phyloP scores from a whole-genome alignment of 2,888 invertebrate species.

The Melinopterus prodromus region DNA sequence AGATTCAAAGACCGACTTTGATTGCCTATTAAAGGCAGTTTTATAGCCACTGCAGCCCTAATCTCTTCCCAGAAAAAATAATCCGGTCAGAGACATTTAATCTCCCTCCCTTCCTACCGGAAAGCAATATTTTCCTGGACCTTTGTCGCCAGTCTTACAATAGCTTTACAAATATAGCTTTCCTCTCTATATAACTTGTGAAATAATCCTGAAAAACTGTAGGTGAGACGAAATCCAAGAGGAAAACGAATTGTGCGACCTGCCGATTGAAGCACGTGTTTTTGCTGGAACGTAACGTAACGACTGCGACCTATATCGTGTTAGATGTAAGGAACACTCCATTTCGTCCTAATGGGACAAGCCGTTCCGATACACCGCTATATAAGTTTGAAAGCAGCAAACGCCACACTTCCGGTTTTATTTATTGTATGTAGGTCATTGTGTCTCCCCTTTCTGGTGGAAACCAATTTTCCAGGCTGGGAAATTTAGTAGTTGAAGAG shows the following conservation, averaged over 20 bases:
- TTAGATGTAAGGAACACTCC: not conserved
- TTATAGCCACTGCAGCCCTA: not conserved
- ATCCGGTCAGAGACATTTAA: not conserved
- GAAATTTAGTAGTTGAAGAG: not conserved
- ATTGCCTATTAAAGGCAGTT: not conserved
- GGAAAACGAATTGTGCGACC: not conserved
- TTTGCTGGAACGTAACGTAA: not conserved
- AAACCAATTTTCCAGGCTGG: not conserved
- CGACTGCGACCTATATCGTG: not conserved
- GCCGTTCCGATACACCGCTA: not conserved
- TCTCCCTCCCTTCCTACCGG: not conserved
- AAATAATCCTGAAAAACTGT: not conserved
- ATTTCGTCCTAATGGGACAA: not conserved
- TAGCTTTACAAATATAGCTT: not conserved
- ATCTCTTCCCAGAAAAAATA: not conserved
- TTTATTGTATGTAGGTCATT: not conserved
- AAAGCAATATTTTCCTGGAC: not conserved
- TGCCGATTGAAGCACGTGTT: not conserved
- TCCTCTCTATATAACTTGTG: not conserved
- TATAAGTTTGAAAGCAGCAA: not conserved
- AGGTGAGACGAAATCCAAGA: not conserved
- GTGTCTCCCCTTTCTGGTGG: not conserved
- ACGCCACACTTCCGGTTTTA: slow-evolving; percentile 4
- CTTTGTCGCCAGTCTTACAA: not conserved
- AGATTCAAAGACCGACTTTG: not conserved